A percentile compares a stretch with the other conserved stretches of the same genome.
Evolutionary conservation across 2,888 invertebrate species (phyloP).

Genomic region (Pheosia gnoma): DNA sequence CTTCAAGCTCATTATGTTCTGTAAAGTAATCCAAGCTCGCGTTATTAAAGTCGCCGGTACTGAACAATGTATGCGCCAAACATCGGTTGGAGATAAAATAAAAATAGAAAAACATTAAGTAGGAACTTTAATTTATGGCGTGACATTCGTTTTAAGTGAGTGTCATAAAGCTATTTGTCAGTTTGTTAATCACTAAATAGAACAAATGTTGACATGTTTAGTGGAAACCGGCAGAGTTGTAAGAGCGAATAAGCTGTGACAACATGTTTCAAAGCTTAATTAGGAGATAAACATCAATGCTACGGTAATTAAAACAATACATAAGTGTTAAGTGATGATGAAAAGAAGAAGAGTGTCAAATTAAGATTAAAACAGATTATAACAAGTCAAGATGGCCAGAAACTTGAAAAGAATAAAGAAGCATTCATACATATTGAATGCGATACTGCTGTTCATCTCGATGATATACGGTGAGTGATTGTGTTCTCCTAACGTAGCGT

Average conservation of each 20-base stretch:
- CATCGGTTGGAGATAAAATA: constrained; percentile 56
- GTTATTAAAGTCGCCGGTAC: constrained; percentile 48
- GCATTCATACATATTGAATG: constrained; percentile 74
- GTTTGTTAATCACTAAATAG: constrained; percentile 69
- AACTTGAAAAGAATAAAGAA: constrained; percentile 66
- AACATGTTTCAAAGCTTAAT: constrained; percentile 54
- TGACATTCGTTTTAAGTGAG: constrained; percentile 66
- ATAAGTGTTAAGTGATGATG: constrained; percentile 67
- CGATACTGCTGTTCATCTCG: constrained; percentile 68
- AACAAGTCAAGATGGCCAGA: constrained; percentile 66
- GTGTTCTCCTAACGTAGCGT: constrained; percentile 40
- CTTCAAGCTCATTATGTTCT: constrained; percentile 58
- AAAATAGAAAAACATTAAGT: constrained; percentile 62
- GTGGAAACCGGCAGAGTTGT: constrained; percentile 58
- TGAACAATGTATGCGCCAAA: constrained; percentile 59
- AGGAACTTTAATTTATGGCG: constrained; percentile 65
- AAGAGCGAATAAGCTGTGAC: constrained; percentile 60
- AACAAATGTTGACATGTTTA: constrained; percentile 74
- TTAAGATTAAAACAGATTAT: constrained; percentile 48
- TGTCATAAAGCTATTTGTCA: constrained; percentile 77
- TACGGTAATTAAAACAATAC: constrained; percentile 44
- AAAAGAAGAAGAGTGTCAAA: constrained; percentile 69
- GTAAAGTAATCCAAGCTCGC: constrained; percentile 57
- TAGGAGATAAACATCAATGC: constrained; percentile 41
- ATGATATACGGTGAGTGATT: constrained; percentile 78